Evolutionary conservation across 2,113 vertebrate species (phyloP).

Genomic region (Perognathus longimembris): DNA sequence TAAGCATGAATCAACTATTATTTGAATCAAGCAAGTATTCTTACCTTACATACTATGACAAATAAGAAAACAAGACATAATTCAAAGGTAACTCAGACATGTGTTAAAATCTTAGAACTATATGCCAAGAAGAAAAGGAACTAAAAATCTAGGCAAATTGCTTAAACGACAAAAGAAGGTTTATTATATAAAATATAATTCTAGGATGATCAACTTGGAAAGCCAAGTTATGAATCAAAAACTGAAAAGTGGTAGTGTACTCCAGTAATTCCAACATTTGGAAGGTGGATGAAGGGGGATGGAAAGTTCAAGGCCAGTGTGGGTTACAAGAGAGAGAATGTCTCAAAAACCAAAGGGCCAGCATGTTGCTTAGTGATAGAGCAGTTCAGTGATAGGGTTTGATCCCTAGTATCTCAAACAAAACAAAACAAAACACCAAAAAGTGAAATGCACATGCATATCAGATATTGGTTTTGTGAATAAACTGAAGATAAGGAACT

Average conservation of each 20-base stretch:
- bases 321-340: no score
- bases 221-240: constrained; percentile 32
- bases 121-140: not conserved
- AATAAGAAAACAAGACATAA: not conserved
- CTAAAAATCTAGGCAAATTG: not conserved
- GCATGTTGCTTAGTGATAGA: no score
- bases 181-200: not conserved
- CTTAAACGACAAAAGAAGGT: not conserved
- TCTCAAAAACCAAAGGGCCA: no score
- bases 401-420: not conserved
- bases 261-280: not conserved
- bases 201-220: not conserved
- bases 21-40: not conserved
- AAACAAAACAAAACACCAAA: not conserved
- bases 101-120: not conserved
- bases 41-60: not conserved
- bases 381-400: no score
- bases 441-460: not conserved
- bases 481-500: constrained; percentile 21
- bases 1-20: not conserved
- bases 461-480: not conserved
- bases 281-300: no score
- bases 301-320: no score
- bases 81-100: not conserved
- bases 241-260: not conserved